Base-by-base conservation (phyloP, 2,888 invertebrate species). In the Acheta domesticus region DNA sequence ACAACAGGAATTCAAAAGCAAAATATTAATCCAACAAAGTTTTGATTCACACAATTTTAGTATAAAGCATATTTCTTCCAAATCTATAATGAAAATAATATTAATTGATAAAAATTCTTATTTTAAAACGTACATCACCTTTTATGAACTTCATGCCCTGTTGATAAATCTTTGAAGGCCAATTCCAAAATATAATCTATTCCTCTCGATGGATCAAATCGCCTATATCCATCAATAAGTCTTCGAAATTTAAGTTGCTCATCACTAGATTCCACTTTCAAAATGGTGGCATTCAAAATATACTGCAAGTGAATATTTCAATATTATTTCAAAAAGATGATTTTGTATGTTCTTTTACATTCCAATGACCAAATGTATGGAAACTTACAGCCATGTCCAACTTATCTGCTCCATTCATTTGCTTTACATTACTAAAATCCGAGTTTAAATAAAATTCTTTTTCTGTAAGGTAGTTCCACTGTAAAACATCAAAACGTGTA, bases 381-480 rank as follows among this genome's bases (percentile, higher is more conserved):
- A 76, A 50, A 84, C 85, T 86, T 83, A 91, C 91, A 83, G 91
- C 87, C 48, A 96, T 89, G 84, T 97, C 97, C 74, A 89, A 84
- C 77, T 90, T 89, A 85, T 93, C 92, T 36, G 92, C 91, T 78
- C 91, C 91, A 79, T 88, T 87, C 74, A 96, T 89, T 79, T 89
- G 88, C 79, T 90, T 90, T 2, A 93, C 88, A 82, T 92, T 93
- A 82, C 90, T 91, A 84, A 93, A 93, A 84, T 96, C 95, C 86
- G 93, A 93, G 48, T 94, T 92, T 86, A 94, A 91, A 86, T 94
- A 94, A 74, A 94, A 91, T 86, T 97, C 95, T 21, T 93, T 93
- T 82, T 89, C 90, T 85, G 97, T 97, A 86, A 98, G 94, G 85
- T 94, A 92, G 79, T 93, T 92, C 94, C 97, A 98, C 75, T 92